Evolutionary conservation across 1,140 invertebrate genomes (phyloP).

Genomic region (Formica selysi): DNA sequence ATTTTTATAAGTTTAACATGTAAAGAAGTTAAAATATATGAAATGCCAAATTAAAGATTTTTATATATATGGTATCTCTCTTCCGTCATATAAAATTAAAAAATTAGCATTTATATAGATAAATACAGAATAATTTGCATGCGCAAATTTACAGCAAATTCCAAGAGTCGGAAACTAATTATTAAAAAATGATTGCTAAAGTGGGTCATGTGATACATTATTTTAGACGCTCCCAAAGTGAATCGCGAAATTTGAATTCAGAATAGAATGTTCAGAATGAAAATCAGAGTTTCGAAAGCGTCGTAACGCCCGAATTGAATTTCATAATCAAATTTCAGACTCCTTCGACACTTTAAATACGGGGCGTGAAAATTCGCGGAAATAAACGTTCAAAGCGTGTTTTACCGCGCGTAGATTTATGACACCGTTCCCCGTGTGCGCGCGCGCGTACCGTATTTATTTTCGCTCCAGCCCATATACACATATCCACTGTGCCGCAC

Average conservation of each 20-base stretch:
- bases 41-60: not conserved
- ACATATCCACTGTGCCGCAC: conserved; percentile 54
- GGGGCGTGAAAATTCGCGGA: conserved; percentile 40
- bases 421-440: conserved; percentile 24
- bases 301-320: conserved; percentile 26
- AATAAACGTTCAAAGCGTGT: conserved; percentile 57
- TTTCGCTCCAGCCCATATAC: conserved; percentile 34
- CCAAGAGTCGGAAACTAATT: not conserved
- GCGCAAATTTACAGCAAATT: conserved; percentile 7
- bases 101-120: not conserved
- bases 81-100: not conserved
- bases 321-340: conserved; percentile 47
- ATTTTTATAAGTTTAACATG: not conserved
- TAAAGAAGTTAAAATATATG: not conserved
- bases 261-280: conserved; percentile 29
- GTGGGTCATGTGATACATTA: conserved; percentile 3
- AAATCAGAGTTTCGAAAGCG: conserved; percentile 31
- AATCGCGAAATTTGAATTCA: not conserved
- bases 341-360: conserved; percentile 42
- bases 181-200: conserved; percentile 14
- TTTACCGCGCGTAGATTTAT: conserved; percentile 52
- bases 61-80: not conserved
- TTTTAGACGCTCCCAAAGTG: not conserved
- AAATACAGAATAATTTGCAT: not conserved
- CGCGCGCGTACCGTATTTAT: conserved; percentile 43